phyloP scores from a whole-genome alignment of 2,888 invertebrate species.

The Neoscelio sp. region DNA sequence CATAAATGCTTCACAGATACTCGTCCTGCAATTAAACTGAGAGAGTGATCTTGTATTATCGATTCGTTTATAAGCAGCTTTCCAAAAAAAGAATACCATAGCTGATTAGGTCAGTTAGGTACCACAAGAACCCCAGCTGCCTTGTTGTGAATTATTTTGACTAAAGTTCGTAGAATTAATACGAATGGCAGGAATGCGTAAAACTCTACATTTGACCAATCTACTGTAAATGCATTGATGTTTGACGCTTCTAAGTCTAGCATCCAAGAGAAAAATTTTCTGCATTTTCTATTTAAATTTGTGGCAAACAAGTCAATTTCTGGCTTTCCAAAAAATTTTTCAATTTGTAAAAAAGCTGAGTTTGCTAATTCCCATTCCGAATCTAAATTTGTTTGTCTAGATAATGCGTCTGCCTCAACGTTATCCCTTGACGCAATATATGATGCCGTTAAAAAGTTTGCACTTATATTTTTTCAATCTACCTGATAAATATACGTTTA shows the following conservation, averaged over 20 bases:
- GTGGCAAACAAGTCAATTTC: constrained; percentile 73
- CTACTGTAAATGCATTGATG: constrained; percentile 73
- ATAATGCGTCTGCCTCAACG: constrained; percentile 4
- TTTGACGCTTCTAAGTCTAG: constrained; percentile 67
- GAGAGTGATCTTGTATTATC: no score
- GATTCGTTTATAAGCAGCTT: no score
- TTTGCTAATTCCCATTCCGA: constrained; percentile 8
- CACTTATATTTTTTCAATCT: no score
- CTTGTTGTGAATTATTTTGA: constrained; percentile 72
- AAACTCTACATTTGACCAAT: constrained; percentile 56
- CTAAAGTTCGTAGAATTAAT: constrained; percentile 32
- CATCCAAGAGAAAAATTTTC: constrained; percentile 70
- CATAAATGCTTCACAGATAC: constrained; percentile 16
- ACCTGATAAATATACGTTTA: no score
- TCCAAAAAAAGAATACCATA: constrained; percentile 66
- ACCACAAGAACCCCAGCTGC: constrained; percentile 74
- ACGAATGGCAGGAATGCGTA: constrained; percentile 76
- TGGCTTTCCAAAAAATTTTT: constrained; percentile 24
- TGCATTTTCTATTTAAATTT: constrained; percentile 71
- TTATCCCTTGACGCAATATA: constrained; percentile 26
- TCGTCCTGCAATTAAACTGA: constrained; percentile 13
- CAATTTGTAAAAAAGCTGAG: constrained; percentile 12
- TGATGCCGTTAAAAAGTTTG: no score
- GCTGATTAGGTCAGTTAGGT: constrained; percentile 71
- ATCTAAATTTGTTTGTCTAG: constrained; percentile 11